Evolutionary conservation across 1,140 invertebrate species (phyloP).

Genomic region (Cydia strobilella): DNA sequence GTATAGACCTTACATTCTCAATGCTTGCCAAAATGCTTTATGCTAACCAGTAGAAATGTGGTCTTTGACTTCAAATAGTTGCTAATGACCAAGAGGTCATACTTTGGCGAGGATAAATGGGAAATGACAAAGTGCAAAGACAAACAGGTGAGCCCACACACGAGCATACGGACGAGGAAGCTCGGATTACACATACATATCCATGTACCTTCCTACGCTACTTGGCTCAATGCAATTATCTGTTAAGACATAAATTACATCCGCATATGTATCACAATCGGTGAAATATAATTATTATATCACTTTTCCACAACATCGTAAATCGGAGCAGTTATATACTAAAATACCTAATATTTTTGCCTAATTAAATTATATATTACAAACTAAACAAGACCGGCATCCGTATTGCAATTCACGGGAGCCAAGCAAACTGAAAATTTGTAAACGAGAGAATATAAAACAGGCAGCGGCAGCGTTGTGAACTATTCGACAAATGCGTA

Average conservation of each 20-base stretch:
- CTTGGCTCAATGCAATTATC: constrained; percentile 21
- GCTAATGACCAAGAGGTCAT: background rate
- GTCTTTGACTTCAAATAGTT: background rate
- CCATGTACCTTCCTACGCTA: constrained; percentile 4
- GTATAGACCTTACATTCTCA: background rate
- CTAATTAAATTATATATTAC: background rate
- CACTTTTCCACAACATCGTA: background rate
- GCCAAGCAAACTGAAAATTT: constrained; percentile 23
- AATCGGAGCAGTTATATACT: background rate
- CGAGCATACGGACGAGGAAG: constrained; percentile 22
- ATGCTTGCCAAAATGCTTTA: background rate
- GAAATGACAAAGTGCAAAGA: constrained; percentile 13
- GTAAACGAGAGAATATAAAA: constrained; percentile 26
- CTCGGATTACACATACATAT: background rate
- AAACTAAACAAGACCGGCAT: background rate
- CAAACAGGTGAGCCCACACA: constrained; percentile 10
- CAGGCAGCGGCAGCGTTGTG: background rate
- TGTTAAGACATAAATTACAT: constrained; percentile 22
- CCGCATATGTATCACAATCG: background rate
- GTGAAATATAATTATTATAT: constrained; percentile 15
- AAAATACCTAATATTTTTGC: background rate
- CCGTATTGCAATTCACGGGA: constrained; percentile 4
- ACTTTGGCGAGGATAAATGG: background rate
- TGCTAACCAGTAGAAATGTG: background rate
- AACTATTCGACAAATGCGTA: constrained; percentile 17